A percentile compares a stretch with the other conserved stretches of the same genome.
Evolutionary conservation across 2,113 vertebrate genomes (phyloP).

Genomic region (Aptenodytes forsteri): DNA sequence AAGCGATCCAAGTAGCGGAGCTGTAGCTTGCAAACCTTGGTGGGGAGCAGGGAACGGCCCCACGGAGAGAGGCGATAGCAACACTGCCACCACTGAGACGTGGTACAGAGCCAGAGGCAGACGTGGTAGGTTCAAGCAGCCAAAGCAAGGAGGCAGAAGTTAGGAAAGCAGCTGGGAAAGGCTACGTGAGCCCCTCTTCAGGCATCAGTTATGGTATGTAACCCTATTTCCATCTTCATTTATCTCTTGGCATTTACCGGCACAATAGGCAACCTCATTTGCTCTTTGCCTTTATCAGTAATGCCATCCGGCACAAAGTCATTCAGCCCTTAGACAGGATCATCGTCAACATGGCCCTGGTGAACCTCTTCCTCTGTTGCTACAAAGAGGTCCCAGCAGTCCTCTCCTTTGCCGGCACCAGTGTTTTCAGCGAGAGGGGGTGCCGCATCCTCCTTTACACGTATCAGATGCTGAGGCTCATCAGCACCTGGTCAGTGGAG

Average conservation of each 20-base stretch:
- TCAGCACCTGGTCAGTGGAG: constrained; percentile 24
- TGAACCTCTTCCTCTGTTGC: constrained; percentile 20
- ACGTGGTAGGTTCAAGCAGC: neutral
- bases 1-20: neutral
- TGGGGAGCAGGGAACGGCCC: too few species aligned
- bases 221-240: neutral
- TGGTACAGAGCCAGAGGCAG: neutral
- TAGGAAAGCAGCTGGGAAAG: neutral
- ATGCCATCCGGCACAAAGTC: neutral
- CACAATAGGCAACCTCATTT: neutral
- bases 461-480: neutral
- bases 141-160: neutral
- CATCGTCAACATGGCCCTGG: neutral
- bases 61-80: neutral
- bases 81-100: neutral
- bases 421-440: neutral
- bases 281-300: constrained; percentile 11
- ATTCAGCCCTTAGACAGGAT: constrained; percentile 13
- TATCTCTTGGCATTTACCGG: neutral
- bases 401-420: neutral
- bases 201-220: neutral
- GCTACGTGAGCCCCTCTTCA: neutral
- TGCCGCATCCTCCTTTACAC: neutral
- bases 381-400: neutral
- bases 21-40: neutral